Conservation (phyloP, 2,888 invertebrate species). For the Temnothorax unifasciatus region DNA sequence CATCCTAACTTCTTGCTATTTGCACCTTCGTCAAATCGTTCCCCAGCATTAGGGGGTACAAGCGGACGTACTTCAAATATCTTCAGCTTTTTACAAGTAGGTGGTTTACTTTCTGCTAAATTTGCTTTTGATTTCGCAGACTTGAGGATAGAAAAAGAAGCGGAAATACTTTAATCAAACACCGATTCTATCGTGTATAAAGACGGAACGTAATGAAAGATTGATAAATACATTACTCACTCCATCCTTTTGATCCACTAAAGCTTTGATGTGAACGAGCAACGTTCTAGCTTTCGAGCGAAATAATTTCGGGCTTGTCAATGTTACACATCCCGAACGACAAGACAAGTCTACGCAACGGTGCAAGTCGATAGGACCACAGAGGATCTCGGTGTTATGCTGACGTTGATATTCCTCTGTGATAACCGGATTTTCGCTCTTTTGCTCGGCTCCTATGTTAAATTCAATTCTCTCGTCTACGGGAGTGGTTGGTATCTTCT, state of each 20-base stretch:
- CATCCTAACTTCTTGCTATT: slow-evolving; percentile 85
- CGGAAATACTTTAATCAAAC: slow-evolving; percentile 6
- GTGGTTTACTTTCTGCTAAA: slow-evolving; percentile 83
- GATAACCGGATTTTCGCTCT: slow-evolving; percentile 91
- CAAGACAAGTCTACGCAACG: slow-evolving; percentile 94
- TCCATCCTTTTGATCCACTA: slow-evolving; percentile 89
- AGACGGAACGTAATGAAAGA: not conserved
- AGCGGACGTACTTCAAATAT: slow-evolving; percentile 84
- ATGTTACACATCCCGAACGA: slow-evolving; percentile 93
- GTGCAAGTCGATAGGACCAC: slow-evolving; percentile 94
- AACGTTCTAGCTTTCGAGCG: slow-evolving; percentile 93
- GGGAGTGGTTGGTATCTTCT: slow-evolving; percentile 85
- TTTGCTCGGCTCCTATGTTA: slow-evolving; percentile 82
- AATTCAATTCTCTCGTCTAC: slow-evolving; percentile 88
- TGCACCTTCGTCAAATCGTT: slow-evolving; percentile 83
- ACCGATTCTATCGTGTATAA: not conserved
- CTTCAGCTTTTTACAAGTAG: slow-evolving; percentile 84
- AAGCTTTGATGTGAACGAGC: slow-evolving; percentile 92
- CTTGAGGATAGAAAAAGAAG: slow-evolving; percentile 58
- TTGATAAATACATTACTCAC: slow-evolving; percentile 71
- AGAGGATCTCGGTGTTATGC: slow-evolving; percentile 96
- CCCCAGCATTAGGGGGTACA: slow-evolving; percentile 83
- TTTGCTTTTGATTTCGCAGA: slow-evolving; percentile 81
- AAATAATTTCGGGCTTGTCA: slow-evolving; percentile 95
- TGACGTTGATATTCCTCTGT: slow-evolving; percentile 94